A percentile compares a stretch with the other conserved stretches of the same genome.
These are phyloP conservation scores for Taxidea taxus DNA, from an alignment of 2,113 vertebrate genomes.

Conservation along the genomic window DNA sequence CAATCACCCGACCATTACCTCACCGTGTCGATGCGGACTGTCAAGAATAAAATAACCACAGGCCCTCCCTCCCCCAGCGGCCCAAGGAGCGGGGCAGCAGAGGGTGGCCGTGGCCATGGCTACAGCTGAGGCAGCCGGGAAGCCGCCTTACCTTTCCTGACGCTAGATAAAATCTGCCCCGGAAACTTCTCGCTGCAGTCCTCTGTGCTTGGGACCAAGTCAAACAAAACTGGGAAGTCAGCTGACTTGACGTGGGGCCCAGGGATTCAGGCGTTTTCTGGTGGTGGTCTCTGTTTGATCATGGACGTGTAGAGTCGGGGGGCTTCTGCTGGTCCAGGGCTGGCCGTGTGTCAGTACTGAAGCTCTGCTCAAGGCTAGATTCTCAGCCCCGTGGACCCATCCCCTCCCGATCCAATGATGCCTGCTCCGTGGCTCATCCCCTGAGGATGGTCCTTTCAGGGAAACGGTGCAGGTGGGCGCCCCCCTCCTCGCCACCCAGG, in stretches of 20 bases:
- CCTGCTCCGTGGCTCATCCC: background rate
- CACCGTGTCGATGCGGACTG: background rate
- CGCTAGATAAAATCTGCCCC: background rate
- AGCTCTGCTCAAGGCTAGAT: rapidly evolving
- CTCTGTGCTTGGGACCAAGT: background rate
- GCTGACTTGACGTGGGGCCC: background rate
- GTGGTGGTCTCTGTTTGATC: no score
- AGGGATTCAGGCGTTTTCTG: rapidly evolving
- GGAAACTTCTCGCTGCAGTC: background rate
- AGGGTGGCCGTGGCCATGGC: rapidly evolving
- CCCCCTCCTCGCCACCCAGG: rapidly evolving
- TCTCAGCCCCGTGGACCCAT: rapidly evolving
- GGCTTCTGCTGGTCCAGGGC: background rate
- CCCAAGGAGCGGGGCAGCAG: rapidly evolving
- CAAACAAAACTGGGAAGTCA: background rate
- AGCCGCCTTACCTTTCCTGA: background rate
- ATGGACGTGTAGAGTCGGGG: rapidly evolving
- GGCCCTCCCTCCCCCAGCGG: rapidly evolving
- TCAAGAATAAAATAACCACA: background rate
- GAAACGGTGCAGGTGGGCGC: rapidly evolving
- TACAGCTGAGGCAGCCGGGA: rapidly evolving
- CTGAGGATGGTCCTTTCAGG: background rate
- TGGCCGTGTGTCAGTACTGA: background rate
- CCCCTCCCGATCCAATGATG: background rate
- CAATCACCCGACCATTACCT: background rate